These are phyloP conservation scores for Rousettus madagascariensis DNA, from an alignment of 2,797 vertebrate genomes.

Conservation along the genomic window DNA sequence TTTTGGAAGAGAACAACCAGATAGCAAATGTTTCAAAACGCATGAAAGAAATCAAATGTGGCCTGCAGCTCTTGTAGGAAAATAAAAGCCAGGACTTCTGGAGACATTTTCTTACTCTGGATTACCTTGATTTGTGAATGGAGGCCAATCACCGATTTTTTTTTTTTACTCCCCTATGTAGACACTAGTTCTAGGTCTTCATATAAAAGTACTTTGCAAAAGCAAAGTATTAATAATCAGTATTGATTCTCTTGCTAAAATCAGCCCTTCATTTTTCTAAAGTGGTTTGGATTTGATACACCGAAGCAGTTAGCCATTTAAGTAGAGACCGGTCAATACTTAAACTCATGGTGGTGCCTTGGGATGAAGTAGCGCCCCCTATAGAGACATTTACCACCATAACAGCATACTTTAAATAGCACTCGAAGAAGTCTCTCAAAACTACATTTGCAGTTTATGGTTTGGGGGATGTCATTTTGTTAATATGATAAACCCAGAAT, in stretches of 20 bases:
- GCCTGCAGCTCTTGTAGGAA: background rate
- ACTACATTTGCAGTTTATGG: constrained; percentile 32
- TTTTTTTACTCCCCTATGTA: background rate
- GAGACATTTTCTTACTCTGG: constrained; percentile 22
- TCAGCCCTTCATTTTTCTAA: background rate
- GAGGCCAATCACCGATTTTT: background rate
- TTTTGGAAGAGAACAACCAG: constrained; percentile 63
- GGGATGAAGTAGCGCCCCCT: background rate
- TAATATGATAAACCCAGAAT: constrained; percentile 55
- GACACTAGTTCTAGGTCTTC: background rate
- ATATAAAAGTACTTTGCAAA: constrained; percentile 1
- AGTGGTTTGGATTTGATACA: background rate
- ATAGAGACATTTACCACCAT: background rate
- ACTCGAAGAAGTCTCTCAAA: constrained; percentile 30
- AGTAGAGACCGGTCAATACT: background rate
- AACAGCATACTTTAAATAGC: constrained; percentile 40
- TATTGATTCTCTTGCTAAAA: background rate
- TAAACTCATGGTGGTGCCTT: background rate
- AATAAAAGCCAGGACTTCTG: constrained; percentile 39
- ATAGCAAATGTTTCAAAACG: constrained; percentile 52
- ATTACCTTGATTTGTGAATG: constrained; percentile 20
- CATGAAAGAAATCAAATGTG: constrained; percentile 37
- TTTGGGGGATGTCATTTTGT: constrained; percentile 40
- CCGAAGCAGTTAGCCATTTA: constrained; percentile 10
- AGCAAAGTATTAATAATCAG: background rate